Conservation (phyloP, 1,140 invertebrate species). For the Drosophila gunungcola region DNA sequence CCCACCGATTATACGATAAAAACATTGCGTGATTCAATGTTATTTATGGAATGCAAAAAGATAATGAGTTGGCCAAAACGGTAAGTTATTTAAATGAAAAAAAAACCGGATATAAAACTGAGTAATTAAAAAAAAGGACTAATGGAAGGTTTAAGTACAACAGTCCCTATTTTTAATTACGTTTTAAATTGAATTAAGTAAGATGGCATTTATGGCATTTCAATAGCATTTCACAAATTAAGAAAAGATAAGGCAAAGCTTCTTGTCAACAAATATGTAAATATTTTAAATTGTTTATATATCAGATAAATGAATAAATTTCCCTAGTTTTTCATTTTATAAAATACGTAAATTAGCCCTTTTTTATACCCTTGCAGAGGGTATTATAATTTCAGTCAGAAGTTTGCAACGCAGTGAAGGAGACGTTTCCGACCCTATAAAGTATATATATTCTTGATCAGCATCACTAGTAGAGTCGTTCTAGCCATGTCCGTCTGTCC, state of each 20-base stretch:
- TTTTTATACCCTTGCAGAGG: no score
- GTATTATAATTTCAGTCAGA: no score
- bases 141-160: not conserved
- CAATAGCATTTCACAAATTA: no score
- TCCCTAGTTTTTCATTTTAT: not conserved
- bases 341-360: not conserved
- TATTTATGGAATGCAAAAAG: conserved; percentile 27
- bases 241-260: not conserved
- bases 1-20: conserved; percentile 39
- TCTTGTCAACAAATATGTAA: not conserved
- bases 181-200: no score
- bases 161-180: no score
- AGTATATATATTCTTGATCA: no score
- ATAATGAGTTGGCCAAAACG: conserved; percentile 39
- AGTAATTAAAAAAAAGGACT: not conserved
- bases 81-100: not conserved
- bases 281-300: no score
- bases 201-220: no score
- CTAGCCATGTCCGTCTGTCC: no score
- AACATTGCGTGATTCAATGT: conserved; percentile 46
- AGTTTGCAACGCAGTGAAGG: no score
- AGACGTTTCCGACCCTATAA: no score
- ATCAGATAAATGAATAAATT: not conserved
- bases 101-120: conserved; percentile 1
- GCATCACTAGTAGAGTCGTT: no score